phyloP scores from a whole-genome alignment of 2,888 invertebrate species.

The Automeris io region DNA sequence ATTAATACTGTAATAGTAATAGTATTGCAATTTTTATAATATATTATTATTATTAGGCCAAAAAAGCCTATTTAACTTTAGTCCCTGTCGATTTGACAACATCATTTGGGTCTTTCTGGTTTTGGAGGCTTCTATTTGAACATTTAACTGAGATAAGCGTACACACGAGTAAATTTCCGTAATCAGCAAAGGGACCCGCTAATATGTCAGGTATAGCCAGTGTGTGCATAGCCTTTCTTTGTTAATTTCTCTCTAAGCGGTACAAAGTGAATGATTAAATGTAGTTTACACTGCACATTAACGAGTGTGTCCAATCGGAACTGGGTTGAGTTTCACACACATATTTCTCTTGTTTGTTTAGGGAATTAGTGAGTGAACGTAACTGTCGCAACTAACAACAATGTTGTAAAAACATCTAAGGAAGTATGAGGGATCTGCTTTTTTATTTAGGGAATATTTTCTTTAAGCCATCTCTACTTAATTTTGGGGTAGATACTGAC shows the following conservation, averaged over 20 bases:
- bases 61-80: too few relatives aligned
- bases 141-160: conserved; percentile 23
- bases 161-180: conserved; percentile 30
- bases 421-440: conserved; percentile 14
- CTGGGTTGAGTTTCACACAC: conserved; percentile 65
- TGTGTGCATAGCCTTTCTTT: conserved; percentile 54
- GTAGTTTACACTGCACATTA: conserved; percentile 54
- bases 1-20: too few relatives aligned
- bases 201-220: conserved; percentile 39
- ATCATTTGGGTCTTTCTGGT: too few relatives aligned
- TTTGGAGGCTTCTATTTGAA: too few relatives aligned
- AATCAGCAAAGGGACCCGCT: conserved; percentile 42
- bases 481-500: too few relatives aligned
- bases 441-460: too few relatives aligned
- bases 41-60: too few relatives aligned
- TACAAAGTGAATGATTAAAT: conserved; percentile 70
- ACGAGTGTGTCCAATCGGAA: conserved; percentile 52
- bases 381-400: conserved; percentile 47
- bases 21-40: too few relatives aligned
- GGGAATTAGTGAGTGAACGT: conserved; percentile 49
- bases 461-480: too few relatives aligned
- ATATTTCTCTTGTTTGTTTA: conserved; percentile 45
- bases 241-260: conserved; percentile 64
- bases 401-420: conserved; percentile 21
- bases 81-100: too few relatives aligned